Percentiles rank a stretch among this genome's conserved stretches.
Evolutionary conservation across 2,888 invertebrate genomes (phyloP).

Genomic region (Lacanobia wlatinum): DNA sequence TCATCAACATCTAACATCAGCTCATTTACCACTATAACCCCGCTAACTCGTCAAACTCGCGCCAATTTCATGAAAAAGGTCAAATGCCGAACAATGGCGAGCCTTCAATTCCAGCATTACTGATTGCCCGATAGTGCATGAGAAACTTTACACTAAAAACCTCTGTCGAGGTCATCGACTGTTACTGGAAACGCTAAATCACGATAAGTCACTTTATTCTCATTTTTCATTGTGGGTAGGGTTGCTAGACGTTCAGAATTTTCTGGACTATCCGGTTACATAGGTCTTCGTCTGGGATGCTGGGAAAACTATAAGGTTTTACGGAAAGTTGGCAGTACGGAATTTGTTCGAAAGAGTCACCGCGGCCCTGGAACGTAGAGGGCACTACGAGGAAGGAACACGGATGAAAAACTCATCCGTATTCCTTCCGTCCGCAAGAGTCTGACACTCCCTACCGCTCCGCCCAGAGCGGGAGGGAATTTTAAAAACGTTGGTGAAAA

Average conservation of each 20-base stretch:
- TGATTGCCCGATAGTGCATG: constrained; percentile 64
- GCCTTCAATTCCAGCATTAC: constrained; percentile 59
- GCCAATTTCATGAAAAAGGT: constrained; percentile 59
- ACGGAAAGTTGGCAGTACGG: no score
- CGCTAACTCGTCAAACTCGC: constrained; percentile 1
- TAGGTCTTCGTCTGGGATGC: background rate
- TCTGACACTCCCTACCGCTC: no score
- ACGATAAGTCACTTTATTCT: constrained; percentile 46
- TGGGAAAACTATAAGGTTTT: no score
- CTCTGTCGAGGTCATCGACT: constrained; percentile 56
- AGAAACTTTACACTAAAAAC: constrained; percentile 58
- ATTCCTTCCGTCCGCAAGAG: no score
- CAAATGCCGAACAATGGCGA: constrained; percentile 56
- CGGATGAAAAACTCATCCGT: no score
- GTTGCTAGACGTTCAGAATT: background rate
- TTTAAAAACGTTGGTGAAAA: no score
- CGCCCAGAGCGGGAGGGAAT: no score
- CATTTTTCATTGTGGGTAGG: constrained; percentile 37
- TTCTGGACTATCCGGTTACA: background rate
- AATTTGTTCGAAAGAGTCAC: no score
- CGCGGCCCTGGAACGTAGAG: no score
- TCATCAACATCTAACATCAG: background rate
- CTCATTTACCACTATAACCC: constrained; percentile 17
- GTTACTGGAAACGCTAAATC: constrained; percentile 50
- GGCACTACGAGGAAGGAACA: no score